Evolutionary conservation across 2,113 vertebrate species (phyloP).

Genomic region (Varanus komodoensis): DNA sequence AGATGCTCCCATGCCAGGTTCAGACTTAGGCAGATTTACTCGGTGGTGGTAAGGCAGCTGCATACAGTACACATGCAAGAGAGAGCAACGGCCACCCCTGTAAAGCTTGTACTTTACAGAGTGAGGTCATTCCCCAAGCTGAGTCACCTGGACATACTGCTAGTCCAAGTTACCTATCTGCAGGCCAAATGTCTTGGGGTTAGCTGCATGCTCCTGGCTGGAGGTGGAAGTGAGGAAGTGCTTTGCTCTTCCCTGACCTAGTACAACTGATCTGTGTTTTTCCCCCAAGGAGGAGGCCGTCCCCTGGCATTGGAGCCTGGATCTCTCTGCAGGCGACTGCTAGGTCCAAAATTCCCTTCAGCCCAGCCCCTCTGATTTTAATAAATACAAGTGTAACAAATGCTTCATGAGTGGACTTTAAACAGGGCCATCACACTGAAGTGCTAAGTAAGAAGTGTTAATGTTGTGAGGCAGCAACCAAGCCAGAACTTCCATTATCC

Average conservation of each 20-base stretch:
- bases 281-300: not conserved
- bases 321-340: not conserved
- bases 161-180: not conserved
- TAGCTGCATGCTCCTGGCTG: not conserved
- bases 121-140: not conserved
- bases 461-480: not conserved
- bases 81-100: not conserved
- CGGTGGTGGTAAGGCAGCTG: not conserved
- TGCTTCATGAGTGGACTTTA: not conserved
- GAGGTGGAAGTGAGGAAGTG: not conserved
- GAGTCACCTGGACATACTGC: not conserved
- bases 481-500: not conserved
- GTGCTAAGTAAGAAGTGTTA: not conserved
- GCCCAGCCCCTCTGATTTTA: no score
- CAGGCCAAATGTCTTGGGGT: not conserved
- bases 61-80: not conserved
- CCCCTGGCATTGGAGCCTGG: not conserved
- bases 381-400: not conserved
- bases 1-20: not conserved
- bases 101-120: no score
- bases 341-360: not conserved
- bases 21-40: not conserved
- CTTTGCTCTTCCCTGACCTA: not conserved
- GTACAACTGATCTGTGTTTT: not conserved
- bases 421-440: not conserved